Evolutionary conservation across 2,113 vertebrate genomes (phyloP), one percentile per base, ranked within the genome.

Genomic region (Amphilophus citrinellus): DNA sequence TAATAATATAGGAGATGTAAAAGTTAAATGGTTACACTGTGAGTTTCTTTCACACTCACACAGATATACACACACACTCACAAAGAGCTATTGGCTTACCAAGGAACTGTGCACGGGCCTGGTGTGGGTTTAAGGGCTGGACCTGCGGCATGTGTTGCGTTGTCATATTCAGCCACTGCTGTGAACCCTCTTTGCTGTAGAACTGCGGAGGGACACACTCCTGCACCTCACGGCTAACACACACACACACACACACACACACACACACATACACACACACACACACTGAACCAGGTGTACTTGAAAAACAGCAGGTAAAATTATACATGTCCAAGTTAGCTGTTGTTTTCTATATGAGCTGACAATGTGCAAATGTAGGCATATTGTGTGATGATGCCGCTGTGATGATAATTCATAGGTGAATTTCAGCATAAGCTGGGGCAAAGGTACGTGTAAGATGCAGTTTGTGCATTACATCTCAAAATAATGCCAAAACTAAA

Each of bases 91-190:
- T 2, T 8, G 53, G 22, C 94, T 96, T 94, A 99, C 98, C 98
- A 35, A 99, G 95, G 92, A 99, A 98, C 93, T 99, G 98, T 7
- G 98, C 97, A 1, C 97, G 95, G 84, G 98, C 98, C 91, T 99
- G 98, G 95, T 99, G 96, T 3, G 97, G 96, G 15, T 96, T 99
- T 83, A 99, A 96, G 0, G 97, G 96, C 94, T 98, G 97, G 0
- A 97, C 94, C 86, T 99, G 97, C 89, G 97, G 97, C 95, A 96
- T 95, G 85, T 98, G 97, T 88, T 97, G 96, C 73, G 94, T 97
- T 68, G 97, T 90, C 96, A 97, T 96, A 82, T 96, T 96, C 82
- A 99, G 91, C 98, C 98, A 99, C 2, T 94, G 92, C 18, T 97
- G 97, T 0, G 96, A 90, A 7, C 96, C 95, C 76, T 96, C 94